Evolutionary conservation across 2,113 vertebrate genomes (phyloP).

Genomic region (Scartelaos histophorus): DNA sequence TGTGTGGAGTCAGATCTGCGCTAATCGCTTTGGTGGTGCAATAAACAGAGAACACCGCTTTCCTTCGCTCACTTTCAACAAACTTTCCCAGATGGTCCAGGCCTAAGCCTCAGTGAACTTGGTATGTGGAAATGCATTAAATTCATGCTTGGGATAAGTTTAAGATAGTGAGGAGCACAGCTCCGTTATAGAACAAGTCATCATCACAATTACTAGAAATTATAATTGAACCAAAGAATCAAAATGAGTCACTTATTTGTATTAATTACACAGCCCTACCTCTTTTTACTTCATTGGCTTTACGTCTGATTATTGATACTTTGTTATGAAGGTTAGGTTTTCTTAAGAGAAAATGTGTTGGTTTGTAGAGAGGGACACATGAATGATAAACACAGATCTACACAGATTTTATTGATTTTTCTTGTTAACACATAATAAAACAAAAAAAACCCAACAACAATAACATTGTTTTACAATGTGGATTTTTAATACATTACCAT

Average conservation of each 20-base stretch:
- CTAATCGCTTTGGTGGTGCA: constrained; percentile 61
- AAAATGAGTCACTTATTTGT: too few relatives aligned
- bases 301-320: too few relatives aligned
- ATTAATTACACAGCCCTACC: too few relatives aligned
- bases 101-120: constrained; percentile 34
- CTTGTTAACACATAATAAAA: background rate
- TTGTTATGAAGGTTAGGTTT: too few relatives aligned
- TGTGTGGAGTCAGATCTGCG: constrained; percentile 54
- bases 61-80: constrained; percentile 60
- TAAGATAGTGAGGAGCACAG: background rate
- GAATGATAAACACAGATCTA: background rate
- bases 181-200: background rate
- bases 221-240: background rate
- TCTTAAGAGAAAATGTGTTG: too few relatives aligned
- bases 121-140: background rate
- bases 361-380: too few relatives aligned
- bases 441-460: background rate
- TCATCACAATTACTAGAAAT: background rate
- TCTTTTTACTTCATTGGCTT: too few relatives aligned
- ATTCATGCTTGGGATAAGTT: background rate
- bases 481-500: constrained; percentile 77
- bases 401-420: background rate
- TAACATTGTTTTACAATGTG: background rate
- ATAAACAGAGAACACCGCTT: constrained; percentile 65
- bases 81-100: constrained; percentile 60